phyloP scores from a whole-genome alignment of 2,797 vertebrate genomes.

The Carcharodon carcharias region DNA sequence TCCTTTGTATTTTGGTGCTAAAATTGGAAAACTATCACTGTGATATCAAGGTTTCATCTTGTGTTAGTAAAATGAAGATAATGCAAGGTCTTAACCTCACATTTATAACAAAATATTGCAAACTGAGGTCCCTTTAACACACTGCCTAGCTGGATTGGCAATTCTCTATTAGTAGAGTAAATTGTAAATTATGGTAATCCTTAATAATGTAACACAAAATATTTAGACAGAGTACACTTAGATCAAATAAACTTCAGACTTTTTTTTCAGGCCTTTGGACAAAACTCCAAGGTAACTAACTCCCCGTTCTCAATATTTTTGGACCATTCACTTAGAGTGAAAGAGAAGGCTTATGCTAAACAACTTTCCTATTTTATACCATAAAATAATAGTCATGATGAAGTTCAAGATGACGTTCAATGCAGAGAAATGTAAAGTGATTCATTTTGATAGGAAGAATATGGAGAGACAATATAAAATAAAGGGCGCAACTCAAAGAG shows the following conservation, averaged over 20 bases:
- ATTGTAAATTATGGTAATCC: background rate
- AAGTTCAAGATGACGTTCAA: too few relatives aligned
- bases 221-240: too few relatives aligned
- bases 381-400: background rate
- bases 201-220: background rate
- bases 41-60: background rate
- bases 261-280: background rate
- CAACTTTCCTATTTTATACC: background rate
- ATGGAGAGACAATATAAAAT: too few relatives aligned
- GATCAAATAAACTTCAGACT: background rate
- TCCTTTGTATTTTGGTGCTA: background rate
- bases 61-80: background rate
- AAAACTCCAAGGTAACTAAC: background rate
- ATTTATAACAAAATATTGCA: background rate
- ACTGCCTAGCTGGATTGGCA: background rate
- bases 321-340: background rate
- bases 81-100: background rate
- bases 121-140: background rate
- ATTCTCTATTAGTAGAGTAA: background rate
- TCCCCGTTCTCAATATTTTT: background rate
- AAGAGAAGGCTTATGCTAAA: background rate
- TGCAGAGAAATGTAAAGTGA: background rate
- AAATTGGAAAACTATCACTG: background rate
- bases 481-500: too few relatives aligned
- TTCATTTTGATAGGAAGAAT: too few relatives aligned